Base-by-base conservation (phyloP, 2,888 invertebrate genomes). In the Parasteatoda lunata region DNA sequence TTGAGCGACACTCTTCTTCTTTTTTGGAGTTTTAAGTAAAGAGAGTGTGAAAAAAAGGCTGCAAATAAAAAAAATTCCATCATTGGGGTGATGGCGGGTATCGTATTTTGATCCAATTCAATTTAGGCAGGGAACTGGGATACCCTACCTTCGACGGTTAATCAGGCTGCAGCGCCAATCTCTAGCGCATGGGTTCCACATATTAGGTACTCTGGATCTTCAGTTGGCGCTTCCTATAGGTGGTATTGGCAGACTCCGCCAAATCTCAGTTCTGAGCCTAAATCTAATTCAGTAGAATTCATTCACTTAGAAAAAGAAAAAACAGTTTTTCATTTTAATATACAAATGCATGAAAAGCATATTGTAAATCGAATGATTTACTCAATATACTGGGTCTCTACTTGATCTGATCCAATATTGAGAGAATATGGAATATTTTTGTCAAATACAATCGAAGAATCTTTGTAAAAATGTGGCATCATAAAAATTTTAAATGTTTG, bases 71-170 rank as follows among this genome's bases (percentile, higher is more conserved):
- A 47, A 59, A 13, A 51, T 64, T 70, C 77, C 85, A 81, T 86
- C 76, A 80, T 80, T 80, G 75, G 30, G 65, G 8, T 75, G 79
- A 79, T 76, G 75, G 75, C 75, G 79, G 79, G 73, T 86, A 80
- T 86, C 85, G 85, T 86, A 86, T 86, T 86, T 86, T 86, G 85
- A 86, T 86, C 85, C 85, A 86, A 86, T 86, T 86, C 85, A 86
- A 86, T 86, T 86, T 86, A 81, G 85, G 51, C 15, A n/a, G 52
- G 59, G 73, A 71, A 51, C 52, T 8, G n/a, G 65, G 51, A 76
- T 5, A 11, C 59, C 51, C n/a, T 81, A 48, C 79, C 65, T 59
- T 49, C 52, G 47, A 86, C 77, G 76, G 80, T 86, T 86, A 86
- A 86, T 86, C 85, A 86, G 85, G 59, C 59, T 59, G 59, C 66